Conservation (phyloP, 2,797 vertebrate genomes). For the Fringilla coelebs region DNA sequence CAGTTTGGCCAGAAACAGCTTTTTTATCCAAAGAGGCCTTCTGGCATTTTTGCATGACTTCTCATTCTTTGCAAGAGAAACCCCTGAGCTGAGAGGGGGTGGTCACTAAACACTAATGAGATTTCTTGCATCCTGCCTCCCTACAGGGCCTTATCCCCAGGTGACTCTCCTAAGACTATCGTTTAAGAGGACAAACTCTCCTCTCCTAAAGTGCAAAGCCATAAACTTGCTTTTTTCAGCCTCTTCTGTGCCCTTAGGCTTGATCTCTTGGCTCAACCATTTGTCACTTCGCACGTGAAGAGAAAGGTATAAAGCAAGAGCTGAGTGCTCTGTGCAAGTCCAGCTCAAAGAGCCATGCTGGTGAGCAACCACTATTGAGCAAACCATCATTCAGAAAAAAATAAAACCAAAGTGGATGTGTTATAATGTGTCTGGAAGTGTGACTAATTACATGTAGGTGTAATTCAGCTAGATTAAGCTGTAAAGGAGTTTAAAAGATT, state of each 20-base stretch:
- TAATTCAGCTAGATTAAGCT: not conserved
- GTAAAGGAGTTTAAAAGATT: not conserved
- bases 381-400: not conserved
- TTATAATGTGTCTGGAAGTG: not conserved
- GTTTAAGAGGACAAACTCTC: not conserved
- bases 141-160: not conserved
- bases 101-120: accelerated
- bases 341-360: not conserved
- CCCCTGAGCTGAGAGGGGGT: not conserved
- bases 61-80: not conserved
- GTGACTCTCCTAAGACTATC: not conserved
- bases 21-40: not conserved
- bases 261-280: not conserved
- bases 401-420: not conserved
- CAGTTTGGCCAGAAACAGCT: not conserved
- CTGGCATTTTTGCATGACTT: not conserved
- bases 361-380: not conserved
- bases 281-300: not conserved
- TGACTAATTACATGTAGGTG: not conserved
- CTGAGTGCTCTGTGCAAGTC: not conserved
- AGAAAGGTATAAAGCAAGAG: not conserved
- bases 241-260: not conserved
- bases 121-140: not conserved
- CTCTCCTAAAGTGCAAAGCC: not conserved
- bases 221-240: not conserved